These are phyloP conservation scores for Hirundo rustica DNA, from an alignment of 2,797 vertebrate species.

Conservation along the genomic window DNA sequence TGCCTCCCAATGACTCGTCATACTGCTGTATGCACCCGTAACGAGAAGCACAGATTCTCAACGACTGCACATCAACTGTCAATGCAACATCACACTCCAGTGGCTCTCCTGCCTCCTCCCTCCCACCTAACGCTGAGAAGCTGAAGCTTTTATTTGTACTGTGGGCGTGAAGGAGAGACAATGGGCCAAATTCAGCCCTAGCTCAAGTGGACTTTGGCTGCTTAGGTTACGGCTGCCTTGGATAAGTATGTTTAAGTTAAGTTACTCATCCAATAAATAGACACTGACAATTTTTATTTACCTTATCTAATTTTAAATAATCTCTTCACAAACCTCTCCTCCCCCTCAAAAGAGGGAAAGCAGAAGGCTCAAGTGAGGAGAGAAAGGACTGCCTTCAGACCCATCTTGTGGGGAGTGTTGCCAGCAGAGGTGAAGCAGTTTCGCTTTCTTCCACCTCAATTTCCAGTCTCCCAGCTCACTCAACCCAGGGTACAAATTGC, in stretches of 20 bases:
- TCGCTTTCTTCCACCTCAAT: not conserved
- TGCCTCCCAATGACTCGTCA: not conserved
- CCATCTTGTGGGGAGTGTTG: rapidly evolving
- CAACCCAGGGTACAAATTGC: not conserved
- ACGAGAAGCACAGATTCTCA: not conserved
- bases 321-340: not conserved
- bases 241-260: not conserved
- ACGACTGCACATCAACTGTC: constrained; percentile 23
- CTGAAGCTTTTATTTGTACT: constrained; percentile 17
- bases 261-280: not conserved
- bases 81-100: not conserved
- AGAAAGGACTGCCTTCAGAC: not conserved
- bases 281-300: not conserved
- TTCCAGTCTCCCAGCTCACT: not conserved
- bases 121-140: not conserved
- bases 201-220: not conserved
- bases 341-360: not conserved
- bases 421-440: not conserved
- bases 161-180: constrained; percentile 19
- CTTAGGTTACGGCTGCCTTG: not conserved
- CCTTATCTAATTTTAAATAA: not conserved
- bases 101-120: constrained; percentile 18
- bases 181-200: not conserved
- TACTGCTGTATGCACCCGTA: not conserved
- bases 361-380: not conserved